Evolutionary conservation across 2,113 vertebrate species (phyloP).

Genomic region (Vulpes ferrilata): DNA sequence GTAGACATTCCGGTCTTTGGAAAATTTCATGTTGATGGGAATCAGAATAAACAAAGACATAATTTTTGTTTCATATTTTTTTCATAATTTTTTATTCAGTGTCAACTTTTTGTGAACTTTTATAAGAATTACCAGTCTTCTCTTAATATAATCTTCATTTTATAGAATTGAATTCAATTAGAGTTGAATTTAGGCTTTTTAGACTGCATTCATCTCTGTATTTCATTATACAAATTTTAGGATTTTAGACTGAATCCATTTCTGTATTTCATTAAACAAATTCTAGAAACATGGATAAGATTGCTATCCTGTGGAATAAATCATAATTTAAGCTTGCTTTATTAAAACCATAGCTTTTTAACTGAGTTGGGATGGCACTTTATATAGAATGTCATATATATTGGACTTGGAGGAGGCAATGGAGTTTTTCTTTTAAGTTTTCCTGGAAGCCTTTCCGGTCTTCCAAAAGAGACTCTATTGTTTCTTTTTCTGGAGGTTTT

Average conservation of each 20-base stretch:
- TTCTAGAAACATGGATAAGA: not conserved
- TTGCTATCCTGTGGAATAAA: not conserved
- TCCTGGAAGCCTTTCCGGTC: not conserved
- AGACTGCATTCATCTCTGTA: not conserved
- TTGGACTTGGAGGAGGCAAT: not conserved
- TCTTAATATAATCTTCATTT: not conserved
- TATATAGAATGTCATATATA: not conserved
- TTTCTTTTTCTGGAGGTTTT: not conserved
- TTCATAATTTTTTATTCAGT: not conserved
- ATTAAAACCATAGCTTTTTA: not conserved
- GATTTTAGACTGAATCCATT: not conserved
- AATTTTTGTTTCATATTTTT: not conserved
- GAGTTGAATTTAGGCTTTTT: not conserved
- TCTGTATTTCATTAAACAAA: not conserved
- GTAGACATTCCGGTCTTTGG: not conserved
- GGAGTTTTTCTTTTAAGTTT: not conserved
- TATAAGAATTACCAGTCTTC: not conserved
- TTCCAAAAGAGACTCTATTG: not conserved
- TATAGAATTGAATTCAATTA: not conserved
- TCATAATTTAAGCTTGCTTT: not conserved
- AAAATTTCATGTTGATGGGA: not conserved
- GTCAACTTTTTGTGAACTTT: not conserved
- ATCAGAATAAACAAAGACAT: slow-evolving; percentile 3
- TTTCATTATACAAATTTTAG: not conserved
- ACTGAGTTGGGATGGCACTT: not conserved